Conservation (phyloP, 2,113 vertebrate genomes). For the Ochotona curzoniae region DNA sequence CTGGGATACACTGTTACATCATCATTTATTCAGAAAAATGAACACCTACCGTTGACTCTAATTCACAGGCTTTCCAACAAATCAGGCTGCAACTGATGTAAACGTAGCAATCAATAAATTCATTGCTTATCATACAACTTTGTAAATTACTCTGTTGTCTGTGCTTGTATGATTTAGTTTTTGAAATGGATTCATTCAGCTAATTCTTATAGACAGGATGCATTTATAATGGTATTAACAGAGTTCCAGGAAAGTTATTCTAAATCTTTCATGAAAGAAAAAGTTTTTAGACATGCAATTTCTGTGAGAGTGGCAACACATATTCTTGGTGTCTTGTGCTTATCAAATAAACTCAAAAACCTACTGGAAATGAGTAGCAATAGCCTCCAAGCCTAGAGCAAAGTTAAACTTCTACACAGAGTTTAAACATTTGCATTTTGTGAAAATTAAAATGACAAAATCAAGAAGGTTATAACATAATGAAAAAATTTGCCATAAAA, state of each 20-base stretch:
- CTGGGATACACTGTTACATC: not conserved
- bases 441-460: constrained; percentile 41
- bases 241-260: constrained; percentile 4
- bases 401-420: not conserved
- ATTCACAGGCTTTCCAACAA: constrained; percentile 10
- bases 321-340: not conserved
- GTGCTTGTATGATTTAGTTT: constrained; percentile 38
- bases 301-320: not conserved
- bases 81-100: constrained; percentile 26
- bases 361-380: not conserved
- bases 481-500: constrained; percentile 27
- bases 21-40: constrained; percentile 42
- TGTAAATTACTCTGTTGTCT: constrained; percentile 29
- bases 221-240: not conserved
- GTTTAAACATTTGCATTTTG: constrained; percentile 3
- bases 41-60: not conserved
- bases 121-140: constrained; percentile 46
- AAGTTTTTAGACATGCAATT: constrained; percentile 16
- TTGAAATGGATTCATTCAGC: constrained; percentile 20
- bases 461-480: constrained; percentile 31
- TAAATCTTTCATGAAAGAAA: constrained; percentile 41
- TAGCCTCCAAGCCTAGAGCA: not conserved
- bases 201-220: not conserved
- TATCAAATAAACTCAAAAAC: constrained; percentile 12
- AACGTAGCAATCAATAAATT: not conserved